Percentiles rank a stretch among this genome's conserved stretches.
Conservation (phyloP, 2,888 invertebrate genomes). For the Drosophila mettleri region DNA sequence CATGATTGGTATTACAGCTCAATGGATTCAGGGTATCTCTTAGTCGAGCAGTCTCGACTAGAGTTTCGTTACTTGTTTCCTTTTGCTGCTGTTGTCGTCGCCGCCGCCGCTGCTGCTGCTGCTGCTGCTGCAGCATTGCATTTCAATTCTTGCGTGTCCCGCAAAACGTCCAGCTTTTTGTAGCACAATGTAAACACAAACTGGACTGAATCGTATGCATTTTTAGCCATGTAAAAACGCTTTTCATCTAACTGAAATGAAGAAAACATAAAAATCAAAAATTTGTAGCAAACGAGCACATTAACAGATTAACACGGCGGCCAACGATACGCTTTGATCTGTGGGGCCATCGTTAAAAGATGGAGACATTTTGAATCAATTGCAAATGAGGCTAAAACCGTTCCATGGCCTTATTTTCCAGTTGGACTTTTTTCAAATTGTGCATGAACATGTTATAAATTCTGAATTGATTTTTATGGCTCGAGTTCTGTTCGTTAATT, state of each 20-base stretch:
- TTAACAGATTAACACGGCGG: slow-evolving; percentile 39
- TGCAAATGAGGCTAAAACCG: slow-evolving; percentile 31
- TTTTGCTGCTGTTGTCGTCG: slow-evolving; percentile 12
- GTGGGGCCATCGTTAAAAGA: slow-evolving; percentile 22
- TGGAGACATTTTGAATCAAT: slow-evolving; percentile 33
- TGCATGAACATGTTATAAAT: not conserved
- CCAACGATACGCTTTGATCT: slow-evolving; percentile 42
- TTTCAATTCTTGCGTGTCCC: slow-evolving; percentile 71
- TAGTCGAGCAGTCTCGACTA: too few species aligned
- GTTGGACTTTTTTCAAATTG: not conserved
- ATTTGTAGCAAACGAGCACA: slow-evolving; percentile 21
- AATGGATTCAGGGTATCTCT: too few species aligned
- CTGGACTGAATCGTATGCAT: slow-evolving; percentile 9
- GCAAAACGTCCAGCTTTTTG: slow-evolving; percentile 25
- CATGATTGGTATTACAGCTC: too few species aligned
- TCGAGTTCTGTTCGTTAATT: not conserved
- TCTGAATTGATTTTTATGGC: slow-evolving; percentile 9
- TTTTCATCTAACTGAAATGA: slow-evolving; percentile 26
- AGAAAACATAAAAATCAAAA: slow-evolving; percentile 27
- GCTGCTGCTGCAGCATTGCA: slow-evolving; percentile 36
- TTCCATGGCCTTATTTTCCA: slow-evolving; percentile 6
- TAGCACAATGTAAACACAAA: slow-evolving; percentile 23
- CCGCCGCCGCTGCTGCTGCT: slow-evolving; percentile 9
- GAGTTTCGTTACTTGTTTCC: too few species aligned
- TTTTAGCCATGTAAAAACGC: slow-evolving; percentile 33